Base-by-base conservation (phyloP, 2,888 invertebrate species). In the Synanthedon andrenaeformis region DNA sequence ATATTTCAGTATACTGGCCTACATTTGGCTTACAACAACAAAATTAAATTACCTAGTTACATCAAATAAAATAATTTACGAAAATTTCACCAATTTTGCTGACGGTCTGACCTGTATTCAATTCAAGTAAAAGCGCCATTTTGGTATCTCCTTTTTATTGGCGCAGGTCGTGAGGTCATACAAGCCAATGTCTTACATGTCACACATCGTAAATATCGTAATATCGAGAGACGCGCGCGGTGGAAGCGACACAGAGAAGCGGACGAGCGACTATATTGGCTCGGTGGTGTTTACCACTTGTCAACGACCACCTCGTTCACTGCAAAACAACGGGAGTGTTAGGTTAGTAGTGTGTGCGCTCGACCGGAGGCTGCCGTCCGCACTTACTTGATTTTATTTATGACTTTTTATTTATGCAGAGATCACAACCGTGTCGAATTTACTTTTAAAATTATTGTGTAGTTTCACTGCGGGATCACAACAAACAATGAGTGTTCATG, bases 291-390 rank as follows among this genome's bases (percentile, higher is more conserved):
- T 87, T 89, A 89, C 92, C 91, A 92, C 89, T 90, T 92, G 89
- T 91, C 90, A 88, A 90, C 76, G 87, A 92, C 92, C 85, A 82
- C 86, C 78, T 92, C 92, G 88, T 91, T 90, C 90, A 89, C 92
- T 92, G 91, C 77, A 91, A 91, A 88, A 88, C 75, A 87, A 85
- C 76, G 79, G 66, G 72, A 80, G 74, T 65, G 81, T 84, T 86
- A 84, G 79, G 77, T 74, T 70, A 57, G 68, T 64, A 69, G 68
- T 64, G 69, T 64, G 10, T 35, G 66, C 75, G 76, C 64, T 68
- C 76, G 76, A 69, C 70, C 79, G 78, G 70, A 66, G 70, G 72
- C 68, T 66, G 76, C 76, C 76, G 75, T 73, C 78, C 78, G 76
- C 79, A 82, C 84, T 85, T 81, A 82, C 82, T 70, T 70, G 77